A percentile compares a stretch with the other conserved stretches of the same genome.
Evolutionary conservation across 2,888 invertebrate genomes (phyloP).

Genomic region (Rhogogaster chlorosoma): DNA sequence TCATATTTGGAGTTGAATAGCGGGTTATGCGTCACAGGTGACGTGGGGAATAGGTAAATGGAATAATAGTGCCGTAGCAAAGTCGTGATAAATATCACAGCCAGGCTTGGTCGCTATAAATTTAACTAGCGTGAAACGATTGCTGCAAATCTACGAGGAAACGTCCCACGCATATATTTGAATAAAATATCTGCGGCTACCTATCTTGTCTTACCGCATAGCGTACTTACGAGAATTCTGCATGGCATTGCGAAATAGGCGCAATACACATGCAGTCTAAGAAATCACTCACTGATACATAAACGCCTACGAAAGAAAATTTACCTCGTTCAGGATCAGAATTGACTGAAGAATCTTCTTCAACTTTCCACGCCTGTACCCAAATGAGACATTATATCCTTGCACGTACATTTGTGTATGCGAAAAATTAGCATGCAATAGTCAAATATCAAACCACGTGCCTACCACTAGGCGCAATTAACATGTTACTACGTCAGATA

Average conservation of each 20-base stretch:
- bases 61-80: conserved; percentile 2
- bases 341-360: neutral
- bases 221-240: neutral
- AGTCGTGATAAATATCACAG: conserved; percentile 17
- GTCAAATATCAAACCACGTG: neutral
- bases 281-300: neutral
- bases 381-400: neutral
- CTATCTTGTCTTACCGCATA: neutral
- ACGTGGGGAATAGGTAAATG: neutral
- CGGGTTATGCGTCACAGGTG: neutral
- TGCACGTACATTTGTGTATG: neutral
- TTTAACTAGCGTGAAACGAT: conserved; percentile 18
- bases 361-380: neutral
- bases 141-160: conserved; percentile 26
- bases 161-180: conserved; percentile 44
- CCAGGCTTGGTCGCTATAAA: neutral
- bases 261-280: neutral
- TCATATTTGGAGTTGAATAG: neutral
- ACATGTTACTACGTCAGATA: neutral
- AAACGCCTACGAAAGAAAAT: neutral
- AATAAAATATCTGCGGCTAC: conserved; percentile 28
- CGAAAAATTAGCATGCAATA: neutral
- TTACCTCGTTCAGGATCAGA: neutral
- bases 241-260: neutral
- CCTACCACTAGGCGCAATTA: neutral